Base-by-base conservation (phyloP, 2,888 invertebrate genomes). In the Beris chalybata region DNA sequence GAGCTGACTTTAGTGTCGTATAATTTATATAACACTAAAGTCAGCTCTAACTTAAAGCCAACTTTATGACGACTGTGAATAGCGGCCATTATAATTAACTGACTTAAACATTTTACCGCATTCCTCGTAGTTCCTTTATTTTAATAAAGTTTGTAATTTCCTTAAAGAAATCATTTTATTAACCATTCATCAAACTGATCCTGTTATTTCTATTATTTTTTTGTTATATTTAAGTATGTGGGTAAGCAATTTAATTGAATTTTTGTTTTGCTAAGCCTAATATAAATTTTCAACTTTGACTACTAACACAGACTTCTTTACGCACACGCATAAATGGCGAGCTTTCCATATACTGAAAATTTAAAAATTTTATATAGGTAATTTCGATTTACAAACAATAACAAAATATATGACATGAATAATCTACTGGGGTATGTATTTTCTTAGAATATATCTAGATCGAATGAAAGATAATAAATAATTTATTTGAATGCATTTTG, bases 221-320 rank as follows among this genome's bases (percentile, higher is more conserved):
- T 47, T 30, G 13, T 29, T 47, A 22, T 59, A 47, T 22, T 22
- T 22, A 47, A 47, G 32, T n/a, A n/a, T n/a, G n/a, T n/a, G n/a
- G n/a, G n/a, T 43, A 38, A 38, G 38, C 38, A 38, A 38, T 38
- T 38, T 7, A 38, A 38, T 38, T 38, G 9, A 9, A 31, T 58
- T 58, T 38, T 38, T 7, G 5, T 38, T 38, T 38, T 4, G 38
- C n/a, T 64, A 50, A 57, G 9, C 45, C 48, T 38, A 52, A 48
- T 22, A 32, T 31, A 22, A 30, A 22, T n/a, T 44, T 32, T 9
- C 63, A 63, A 61, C 12, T 61, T 13, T 64, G 48, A 57, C 31
- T 70, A 70, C 69, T 70, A 67, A 70, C 69, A 70, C 64, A 61
- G 67, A 66, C 59, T 70, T 70, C 54, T 70, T 70, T 47, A 70